Base-by-base conservation (phyloP, 2,888 invertebrate genomes). In the Calliphora vomitoria region DNA sequence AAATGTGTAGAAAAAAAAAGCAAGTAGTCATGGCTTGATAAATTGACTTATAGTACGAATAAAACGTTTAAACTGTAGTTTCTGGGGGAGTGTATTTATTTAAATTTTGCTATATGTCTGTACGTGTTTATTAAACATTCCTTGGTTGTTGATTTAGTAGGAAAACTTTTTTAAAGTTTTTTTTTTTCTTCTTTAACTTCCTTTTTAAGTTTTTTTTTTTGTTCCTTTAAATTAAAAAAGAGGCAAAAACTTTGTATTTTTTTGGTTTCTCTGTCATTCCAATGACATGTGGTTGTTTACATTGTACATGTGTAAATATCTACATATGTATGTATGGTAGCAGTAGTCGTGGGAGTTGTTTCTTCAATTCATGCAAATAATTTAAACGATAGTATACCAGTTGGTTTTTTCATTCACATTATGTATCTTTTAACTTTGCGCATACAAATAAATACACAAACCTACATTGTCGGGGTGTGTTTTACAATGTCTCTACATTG, bases 51-150 rank as follows among this genome's bases (percentile, higher is more conserved):
- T 72, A 71, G 66, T 8, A 53, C 1, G 18, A 20, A 41, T 20
- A 72, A 25, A 62, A 75, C 5, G 8, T 50, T 75, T 74, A 38
- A 20, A 71, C 38, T 71, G n/a, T 25, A 47, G 41, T 47, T 69
- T 31, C 1, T 47, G 20, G 10, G 4, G 8, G 8, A 8, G 20
- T 55, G 55, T 55, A 3, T 20, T 11, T 55, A n/a, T 31, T 11
- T 50, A 18, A 11, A 35, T 38, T 35, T n/a, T n/a, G 8, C 18
- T 6, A 8, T 18, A 18, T 64, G 4, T 18, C 3, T 64, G 18
- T 64, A 3, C 18, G 38, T 55, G 25, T 74, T 20, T 44, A 66
- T 1, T 25, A 44, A 44, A 44, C 44, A 66, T 20, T 20, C 1
- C 44, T 66, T 25, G 18, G 20, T 44, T 58, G 72, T 50, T 50